Base-by-base conservation (phyloP, 2,113 vertebrate genomes). In the Amphiprion ocellaris region DNA sequence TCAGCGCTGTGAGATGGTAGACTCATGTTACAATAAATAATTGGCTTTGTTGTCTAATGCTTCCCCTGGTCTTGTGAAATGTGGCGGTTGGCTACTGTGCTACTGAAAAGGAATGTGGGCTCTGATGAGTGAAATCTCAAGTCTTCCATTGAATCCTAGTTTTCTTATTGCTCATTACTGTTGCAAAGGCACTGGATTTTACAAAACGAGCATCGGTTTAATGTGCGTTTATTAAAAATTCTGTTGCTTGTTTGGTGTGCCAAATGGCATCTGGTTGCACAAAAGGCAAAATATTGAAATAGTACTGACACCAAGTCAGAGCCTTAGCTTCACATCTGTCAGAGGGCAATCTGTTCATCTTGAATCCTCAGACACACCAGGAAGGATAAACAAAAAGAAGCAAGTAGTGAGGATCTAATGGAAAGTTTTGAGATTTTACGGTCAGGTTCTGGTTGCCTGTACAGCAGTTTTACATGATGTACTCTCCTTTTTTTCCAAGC, bases 391-490 rank as follows among this genome's bases (percentile, higher is more conserved):
- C n/a, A 55, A 50, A 58, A 69, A 2, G 0, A 14, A 74, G 46
- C 56, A 56, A 16, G 19, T 8, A 11, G 1, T 21, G 28, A 74
- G 65, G 69, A 62, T 73, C 30, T 69, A 88, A 30, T 87, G 66
- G 79, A 65, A 63, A 12, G 3, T n/a, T 62, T 56, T 79, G 77
- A 85, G 79, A 84, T 83, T 85, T 72, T 61, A 55, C 67, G 8
- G 17, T 81, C 52, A 68, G 24, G 59, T 71, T 84, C 61, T 77
- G 52, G 71, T 86, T 79, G 65, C 64, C 70, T 90, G 84, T 85
- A 69, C 59, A 79, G 74, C 74, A 56, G 55, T 91, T 92, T 92
- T 88, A 83, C 80, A 81, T 19, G 23, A 77, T 77, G 37, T 88
- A 55, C 72, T 64, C 0, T n/a, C 16, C 47, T 49, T 65, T 77